Evolutionary conservation across 2,888 invertebrate species (phyloP).

Genomic region (Phengaris arion): DNA sequence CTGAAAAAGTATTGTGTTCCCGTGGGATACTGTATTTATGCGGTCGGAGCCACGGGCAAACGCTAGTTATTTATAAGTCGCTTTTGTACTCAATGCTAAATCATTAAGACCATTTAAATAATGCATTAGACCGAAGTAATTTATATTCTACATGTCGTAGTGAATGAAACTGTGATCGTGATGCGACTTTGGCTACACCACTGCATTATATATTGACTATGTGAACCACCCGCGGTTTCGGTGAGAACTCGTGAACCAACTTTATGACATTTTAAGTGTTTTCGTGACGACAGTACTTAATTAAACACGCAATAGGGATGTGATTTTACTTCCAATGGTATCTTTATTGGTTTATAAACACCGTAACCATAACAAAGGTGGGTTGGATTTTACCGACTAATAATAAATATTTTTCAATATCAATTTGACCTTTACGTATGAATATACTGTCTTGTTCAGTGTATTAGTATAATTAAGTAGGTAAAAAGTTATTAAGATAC

Average conservation of each 20-base stretch:
- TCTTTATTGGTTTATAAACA: conserved; percentile 17
- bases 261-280: conserved; percentile 17
- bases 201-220: conserved; percentile 1
- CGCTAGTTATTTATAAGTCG: too few relatives aligned
- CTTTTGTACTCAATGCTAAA: neutral
- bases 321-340: conserved; percentile 20
- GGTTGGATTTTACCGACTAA: too few relatives aligned
- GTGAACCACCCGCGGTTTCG: conserved; percentile 23
- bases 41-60: too few relatives aligned
- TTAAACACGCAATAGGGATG: conserved; percentile 14
- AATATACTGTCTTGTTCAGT: too few relatives aligned
- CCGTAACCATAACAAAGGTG: neutral
- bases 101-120: neutral
- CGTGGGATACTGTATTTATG: too few relatives aligned
- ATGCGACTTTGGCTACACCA: neutral
- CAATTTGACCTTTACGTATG: too few relatives aligned
- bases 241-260: conserved; percentile 24
- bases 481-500: too few relatives aligned
- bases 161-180: neutral
- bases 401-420: too few relatives aligned
- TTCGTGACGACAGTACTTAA: conserved; percentile 25
- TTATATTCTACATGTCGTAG: neutral
- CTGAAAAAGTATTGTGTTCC: too few relatives aligned
- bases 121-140: neutral
- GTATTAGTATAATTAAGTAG: too few relatives aligned